phyloP scores from a whole-genome alignment of 2,797 vertebrate genomes.

The Parauchenoglanis ngamensis region DNA sequence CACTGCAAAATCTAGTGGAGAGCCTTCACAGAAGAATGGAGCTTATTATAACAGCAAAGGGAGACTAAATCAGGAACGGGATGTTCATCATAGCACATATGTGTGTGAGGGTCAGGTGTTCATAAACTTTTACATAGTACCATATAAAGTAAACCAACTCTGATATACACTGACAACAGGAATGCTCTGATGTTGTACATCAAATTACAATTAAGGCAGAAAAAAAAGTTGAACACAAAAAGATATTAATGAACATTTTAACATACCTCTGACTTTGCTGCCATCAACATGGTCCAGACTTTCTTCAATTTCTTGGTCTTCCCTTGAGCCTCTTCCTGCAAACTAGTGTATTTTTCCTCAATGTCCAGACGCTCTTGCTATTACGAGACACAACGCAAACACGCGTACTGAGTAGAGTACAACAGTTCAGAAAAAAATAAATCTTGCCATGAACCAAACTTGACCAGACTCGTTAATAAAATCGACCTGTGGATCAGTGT shows the following conservation, averaged over 20 bases:
- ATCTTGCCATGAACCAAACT: neutral
- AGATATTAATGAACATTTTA: neutral
- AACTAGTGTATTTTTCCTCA: slow-evolving; percentile 97
- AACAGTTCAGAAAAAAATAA: neutral
- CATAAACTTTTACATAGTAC: neutral
- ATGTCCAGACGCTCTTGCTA: slow-evolving; percentile 99
- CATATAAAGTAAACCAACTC: neutral
- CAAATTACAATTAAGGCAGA: neutral
- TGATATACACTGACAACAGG: neutral
- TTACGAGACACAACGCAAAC: slow-evolving; percentile 31
- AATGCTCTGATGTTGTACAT: neutral
- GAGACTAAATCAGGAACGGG: neutral
- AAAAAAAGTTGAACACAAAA: neutral
- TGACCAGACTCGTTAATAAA: neutral
- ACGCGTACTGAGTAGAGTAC: neutral
- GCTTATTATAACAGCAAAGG: neutral
- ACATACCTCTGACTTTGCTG: slow-evolving; percentile 94
- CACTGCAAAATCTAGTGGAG: neutral
- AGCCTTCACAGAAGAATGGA: neutral
- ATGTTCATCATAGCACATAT: neutral
- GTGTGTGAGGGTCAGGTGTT: neutral
- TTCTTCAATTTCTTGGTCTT: slow-evolving; percentile 99
- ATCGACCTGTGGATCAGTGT: neutral
- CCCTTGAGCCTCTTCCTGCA: slow-evolving; percentile 97
- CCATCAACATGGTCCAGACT: slow-evolving; percentile 99